Conservation (phyloP, 2,888 invertebrate genomes). For the Agriotes lineatus region DNA sequence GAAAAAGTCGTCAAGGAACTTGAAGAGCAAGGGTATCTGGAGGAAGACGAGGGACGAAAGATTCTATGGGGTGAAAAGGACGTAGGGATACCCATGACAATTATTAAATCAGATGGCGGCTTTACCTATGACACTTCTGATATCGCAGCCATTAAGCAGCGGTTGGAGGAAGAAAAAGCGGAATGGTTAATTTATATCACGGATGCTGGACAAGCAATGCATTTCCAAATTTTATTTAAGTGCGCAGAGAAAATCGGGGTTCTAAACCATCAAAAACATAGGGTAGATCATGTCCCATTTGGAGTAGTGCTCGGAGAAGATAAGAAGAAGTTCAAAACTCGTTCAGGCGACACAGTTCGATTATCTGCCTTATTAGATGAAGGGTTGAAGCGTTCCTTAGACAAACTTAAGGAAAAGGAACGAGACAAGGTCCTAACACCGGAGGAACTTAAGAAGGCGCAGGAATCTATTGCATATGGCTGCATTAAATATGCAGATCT, state of each 20-base stretch:
- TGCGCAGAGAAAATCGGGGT: constrained; percentile 86
- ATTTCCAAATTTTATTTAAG: constrained; percentile 81
- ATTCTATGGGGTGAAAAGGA: constrained; percentile 84
- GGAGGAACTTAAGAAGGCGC: constrained; percentile 85
- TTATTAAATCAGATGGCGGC: constrained; percentile 97
- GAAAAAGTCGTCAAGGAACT: constrained; percentile 73
- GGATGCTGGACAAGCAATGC: constrained; percentile 89
- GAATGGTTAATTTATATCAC: constrained; percentile 94
- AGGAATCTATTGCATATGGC: constrained; percentile 95
- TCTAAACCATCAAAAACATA: constrained; percentile 70
- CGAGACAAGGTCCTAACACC: constrained; percentile 84
- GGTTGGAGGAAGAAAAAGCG: constrained; percentile 85
- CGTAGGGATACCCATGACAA: constrained; percentile 87
- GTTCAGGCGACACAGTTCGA: constrained; percentile 93
- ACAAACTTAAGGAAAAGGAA: constrained; percentile 89
- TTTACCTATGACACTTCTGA: constrained; percentile 99
- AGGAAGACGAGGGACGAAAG: constrained; percentile 85
- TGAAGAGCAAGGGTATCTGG: constrained; percentile 76
- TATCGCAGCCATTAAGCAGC: constrained; percentile 90
- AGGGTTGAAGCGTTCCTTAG: constrained; percentile 84
- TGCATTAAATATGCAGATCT: constrained; percentile 99
- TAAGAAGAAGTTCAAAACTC: constrained; percentile 98
- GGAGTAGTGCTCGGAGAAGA: constrained; percentile 98
- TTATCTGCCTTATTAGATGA: constrained; percentile 91
- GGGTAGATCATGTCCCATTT: constrained; percentile 93